A percentile compares a stretch with the other conserved stretches of the same genome.
Conservation (phyloP, 1,140 invertebrate genomes). For the Papilio polyxenes region DNA sequence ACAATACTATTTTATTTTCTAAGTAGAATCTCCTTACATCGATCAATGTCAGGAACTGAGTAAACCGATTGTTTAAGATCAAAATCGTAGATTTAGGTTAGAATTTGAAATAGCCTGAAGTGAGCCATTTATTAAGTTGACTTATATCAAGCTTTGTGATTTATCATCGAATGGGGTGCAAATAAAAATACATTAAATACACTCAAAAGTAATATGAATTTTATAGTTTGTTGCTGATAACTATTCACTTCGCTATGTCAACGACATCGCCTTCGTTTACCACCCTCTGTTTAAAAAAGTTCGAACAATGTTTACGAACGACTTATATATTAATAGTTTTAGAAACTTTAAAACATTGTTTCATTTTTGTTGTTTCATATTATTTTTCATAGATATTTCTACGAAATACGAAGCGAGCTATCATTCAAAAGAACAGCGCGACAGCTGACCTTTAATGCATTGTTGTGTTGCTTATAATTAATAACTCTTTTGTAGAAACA, state of each 20-base stretch:
- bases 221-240: too few relatives aligned
- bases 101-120: neutral
- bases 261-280: too few relatives aligned
- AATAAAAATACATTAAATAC: too few relatives aligned
- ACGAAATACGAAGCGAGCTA: constrained; percentile 1
- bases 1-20: neutral
- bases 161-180: neutral
- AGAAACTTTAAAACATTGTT: neutral
- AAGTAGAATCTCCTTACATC: neutral
- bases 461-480: neutral
- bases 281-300: neutral
- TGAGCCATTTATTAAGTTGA: neutral
- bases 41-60: neutral
- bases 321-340: neutral
- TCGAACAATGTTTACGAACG: too few relatives aligned
- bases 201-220: too few relatives aligned
- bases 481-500: neutral
- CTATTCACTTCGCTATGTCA: too few relatives aligned
- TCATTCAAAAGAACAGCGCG: constrained; percentile 1
- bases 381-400: neutral
- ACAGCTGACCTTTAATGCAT: constrained; percentile 18
- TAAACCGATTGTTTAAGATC: constrained; percentile 15
- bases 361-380: neutral
- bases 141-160: neutral
- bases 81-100: constrained; percentile 14